These are phyloP conservation scores for Notospermus geniculatus DNA, from an alignment of 1,140 invertebrate genomes.

Conservation along the genomic window DNA sequence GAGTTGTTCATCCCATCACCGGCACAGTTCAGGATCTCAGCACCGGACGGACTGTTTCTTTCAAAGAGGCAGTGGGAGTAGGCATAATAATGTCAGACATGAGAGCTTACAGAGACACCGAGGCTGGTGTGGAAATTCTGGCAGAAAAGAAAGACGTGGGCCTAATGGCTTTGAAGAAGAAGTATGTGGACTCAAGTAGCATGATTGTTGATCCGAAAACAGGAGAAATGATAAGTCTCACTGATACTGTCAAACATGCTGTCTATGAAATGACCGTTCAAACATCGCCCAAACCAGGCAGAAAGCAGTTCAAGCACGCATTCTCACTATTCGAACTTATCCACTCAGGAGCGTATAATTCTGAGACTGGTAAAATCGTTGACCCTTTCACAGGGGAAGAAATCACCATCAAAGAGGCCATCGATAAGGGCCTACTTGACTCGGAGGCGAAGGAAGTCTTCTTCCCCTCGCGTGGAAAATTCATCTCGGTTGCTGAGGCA, in stretches of 20 bases:
- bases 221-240: conserved; percentile 68
- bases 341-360: conserved; percentile 72
- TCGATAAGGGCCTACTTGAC: conserved; percentile 66
- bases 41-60: conserved; percentile 32
- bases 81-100: conserved; percentile 49
- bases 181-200: conserved; percentile 60
- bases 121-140: background rate
- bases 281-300: background rate
- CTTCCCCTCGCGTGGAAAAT: background rate
- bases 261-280: conserved; percentile 4
- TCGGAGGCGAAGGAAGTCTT: background rate
- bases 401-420: conserved; percentile 67
- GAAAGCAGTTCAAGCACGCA: background rate
- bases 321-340: conserved; percentile 7
- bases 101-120: conserved; percentile 24
- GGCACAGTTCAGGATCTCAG: conserved; percentile 39
- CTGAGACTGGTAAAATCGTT: conserved; percentile 74
- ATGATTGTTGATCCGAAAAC: conserved; percentile 70
- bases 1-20: conserved; percentile 67
- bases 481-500: background rate
- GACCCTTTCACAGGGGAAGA: conserved; percentile 57
- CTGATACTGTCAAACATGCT: conserved; percentile 73
- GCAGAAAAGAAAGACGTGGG: conserved; percentile 1
- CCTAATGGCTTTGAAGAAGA: background rate
- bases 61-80: conserved; percentile 50